Conservation (phyloP, 2,888 invertebrate species). For the Selenia dentaria region DNA sequence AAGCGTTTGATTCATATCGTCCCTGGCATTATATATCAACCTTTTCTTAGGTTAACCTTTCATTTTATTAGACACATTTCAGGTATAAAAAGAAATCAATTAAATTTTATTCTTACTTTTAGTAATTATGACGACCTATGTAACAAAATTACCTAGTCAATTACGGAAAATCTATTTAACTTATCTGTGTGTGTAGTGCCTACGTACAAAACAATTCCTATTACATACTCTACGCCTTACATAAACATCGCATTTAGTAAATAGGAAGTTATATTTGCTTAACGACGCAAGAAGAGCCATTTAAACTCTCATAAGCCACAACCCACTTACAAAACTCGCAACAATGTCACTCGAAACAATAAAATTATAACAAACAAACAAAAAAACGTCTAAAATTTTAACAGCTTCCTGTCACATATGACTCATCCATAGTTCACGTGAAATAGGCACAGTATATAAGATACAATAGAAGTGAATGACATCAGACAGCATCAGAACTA, state of each 20-base stretch:
- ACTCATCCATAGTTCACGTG: slow-evolving; percentile 64
- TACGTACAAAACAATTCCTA: too few species aligned
- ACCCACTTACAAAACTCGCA: slow-evolving; percentile 24
- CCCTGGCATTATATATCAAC: too few species aligned
- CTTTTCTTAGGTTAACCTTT: too few species aligned
- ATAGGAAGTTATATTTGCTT: slow-evolving; percentile 28
- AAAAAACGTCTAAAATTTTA: slow-evolving; percentile 47
- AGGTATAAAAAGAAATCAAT: too few species aligned
- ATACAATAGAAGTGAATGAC: slow-evolving; percentile 54
- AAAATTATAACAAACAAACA: slow-evolving; percentile 48
- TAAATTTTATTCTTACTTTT: too few species aligned
- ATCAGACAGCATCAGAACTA: slow-evolving; percentile 45
- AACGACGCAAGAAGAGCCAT: slow-evolving; percentile 40
- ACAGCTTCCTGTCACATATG: slow-evolving; percentile 56
- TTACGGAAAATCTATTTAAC: too few species aligned
- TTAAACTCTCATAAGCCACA: slow-evolving; percentile 38
- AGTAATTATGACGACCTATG: too few species aligned
- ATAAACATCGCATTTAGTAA: slow-evolving; percentile 19
- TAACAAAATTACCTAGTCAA: too few species aligned
- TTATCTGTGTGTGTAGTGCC: too few species aligned
- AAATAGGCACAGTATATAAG: slow-evolving; percentile 42
- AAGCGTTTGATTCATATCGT: too few species aligned
- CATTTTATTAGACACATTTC: too few species aligned
- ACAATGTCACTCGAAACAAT: slow-evolving; percentile 49
- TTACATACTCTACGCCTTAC: slow-evolving; percentile 12